Conservation (phyloP, 2,888 invertebrate species). For the Drosophila siamana region DNA sequence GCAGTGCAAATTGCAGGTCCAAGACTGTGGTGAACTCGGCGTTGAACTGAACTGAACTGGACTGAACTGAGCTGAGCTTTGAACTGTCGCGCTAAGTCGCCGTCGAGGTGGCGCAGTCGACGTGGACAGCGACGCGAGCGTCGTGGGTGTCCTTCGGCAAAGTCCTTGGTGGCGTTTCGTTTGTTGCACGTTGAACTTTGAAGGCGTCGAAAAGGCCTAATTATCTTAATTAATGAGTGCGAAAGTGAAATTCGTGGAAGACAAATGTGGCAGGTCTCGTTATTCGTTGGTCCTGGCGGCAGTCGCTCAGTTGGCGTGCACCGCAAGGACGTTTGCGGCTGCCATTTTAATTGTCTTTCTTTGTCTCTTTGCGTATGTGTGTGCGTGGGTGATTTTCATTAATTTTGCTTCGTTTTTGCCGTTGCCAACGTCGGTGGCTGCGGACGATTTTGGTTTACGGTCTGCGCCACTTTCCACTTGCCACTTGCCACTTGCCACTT, state of each 20-base stretch:
- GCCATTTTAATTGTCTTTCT: constrained; percentile 72
- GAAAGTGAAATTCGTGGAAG: constrained; percentile 77
- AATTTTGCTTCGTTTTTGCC: constrained; percentile 70
- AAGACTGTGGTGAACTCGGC: constrained; percentile 20
- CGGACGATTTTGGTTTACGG: constrained; percentile 72
- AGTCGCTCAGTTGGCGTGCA: constrained; percentile 55
- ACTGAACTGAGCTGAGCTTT: constrained; percentile 31
- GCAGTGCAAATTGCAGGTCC: constrained; percentile 54
- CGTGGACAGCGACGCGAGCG: neutral
- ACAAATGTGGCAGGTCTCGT: constrained; percentile 63
- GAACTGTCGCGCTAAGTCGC: constrained; percentile 51
- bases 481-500: constrained; percentile 1
- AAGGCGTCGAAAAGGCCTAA: constrained; percentile 78
- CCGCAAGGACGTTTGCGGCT: constrained; percentile 76
- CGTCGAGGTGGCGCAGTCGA: neutral
- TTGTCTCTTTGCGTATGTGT: constrained; percentile 18
- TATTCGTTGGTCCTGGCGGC: constrained; percentile 41
- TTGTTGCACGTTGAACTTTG: constrained; percentile 71
- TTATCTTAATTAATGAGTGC: constrained; percentile 82
- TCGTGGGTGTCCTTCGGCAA: constrained; percentile 19
- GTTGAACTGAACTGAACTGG: neutral
- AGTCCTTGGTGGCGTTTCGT: constrained; percentile 28
- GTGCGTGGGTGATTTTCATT: constrained; percentile 70
- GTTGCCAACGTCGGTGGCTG: constrained; percentile 49
- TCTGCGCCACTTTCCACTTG: constrained; percentile 33